phyloP scores from a whole-genome alignment of 2,888 invertebrate species.

The Poecilus cupreus region DNA sequence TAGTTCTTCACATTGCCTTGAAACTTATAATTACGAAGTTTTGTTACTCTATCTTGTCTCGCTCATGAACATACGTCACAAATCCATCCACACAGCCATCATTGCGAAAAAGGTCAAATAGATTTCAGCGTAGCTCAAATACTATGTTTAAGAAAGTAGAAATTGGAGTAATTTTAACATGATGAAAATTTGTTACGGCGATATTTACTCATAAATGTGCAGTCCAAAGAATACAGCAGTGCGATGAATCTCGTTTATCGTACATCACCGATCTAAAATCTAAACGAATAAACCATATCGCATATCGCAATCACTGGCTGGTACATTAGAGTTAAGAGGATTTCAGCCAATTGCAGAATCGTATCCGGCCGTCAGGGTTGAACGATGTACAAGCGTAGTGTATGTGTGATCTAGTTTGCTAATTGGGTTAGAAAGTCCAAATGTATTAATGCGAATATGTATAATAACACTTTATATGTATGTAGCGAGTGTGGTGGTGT shows the following conservation, averaged over 20 bases:
- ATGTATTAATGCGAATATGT: slow-evolving; percentile 40
- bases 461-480: slow-evolving; percentile 15
- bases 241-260: background rate
- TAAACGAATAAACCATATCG: background rate
- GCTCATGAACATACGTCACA: too few relatives aligned
- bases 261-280: background rate
- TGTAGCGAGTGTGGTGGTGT: background rate
- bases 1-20: too few relatives aligned
- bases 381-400: background rate
- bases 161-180: too few relatives aligned
- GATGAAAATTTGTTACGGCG: too few relatives aligned
- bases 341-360: slow-evolving; percentile 29
- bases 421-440: slow-evolving; percentile 50
- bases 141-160: too few relatives aligned
- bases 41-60: too few relatives aligned
- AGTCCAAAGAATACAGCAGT: background rate
- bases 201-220: too few relatives aligned
- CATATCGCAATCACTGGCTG: background rate
- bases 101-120: too few relatives aligned
- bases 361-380: background rate
- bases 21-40: too few relatives aligned
- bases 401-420: slow-evolving; percentile 31
- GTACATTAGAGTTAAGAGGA: slow-evolving; percentile 40
- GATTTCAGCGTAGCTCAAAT: too few relatives aligned
- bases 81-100: too few relatives aligned